These are phyloP conservation scores for Apotomis capreana DNA, from an alignment of 2,888 invertebrate species.

Conservation along the genomic window DNA sequence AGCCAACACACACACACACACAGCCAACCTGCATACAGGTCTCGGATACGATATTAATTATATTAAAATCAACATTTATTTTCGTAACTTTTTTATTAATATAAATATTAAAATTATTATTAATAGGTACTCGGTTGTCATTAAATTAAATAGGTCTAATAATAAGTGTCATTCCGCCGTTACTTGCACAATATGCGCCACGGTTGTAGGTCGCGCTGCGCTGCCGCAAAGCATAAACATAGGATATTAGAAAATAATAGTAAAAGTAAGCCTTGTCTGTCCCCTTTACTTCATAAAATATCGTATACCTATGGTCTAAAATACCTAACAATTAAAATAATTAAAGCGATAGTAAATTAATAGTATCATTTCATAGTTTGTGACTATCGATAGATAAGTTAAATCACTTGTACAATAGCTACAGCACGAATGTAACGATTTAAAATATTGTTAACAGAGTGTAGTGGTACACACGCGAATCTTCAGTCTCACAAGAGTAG, in stretches of 20 bases:
- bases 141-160: constrained; percentile 73
- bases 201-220: constrained; percentile 9
- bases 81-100: constrained; percentile 80
- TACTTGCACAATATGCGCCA: constrained; percentile 15
- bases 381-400: constrained; percentile 24
- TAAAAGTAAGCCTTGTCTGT: constrained; percentile 21
- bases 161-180: constrained; percentile 39
- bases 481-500: neutral
- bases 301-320: constrained; percentile 14
- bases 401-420: neutral
- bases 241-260: constrained; percentile 13
- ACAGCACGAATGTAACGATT: neutral
- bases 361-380: constrained; percentile 21
- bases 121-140: constrained; percentile 82
- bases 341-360: constrained; percentile 21
- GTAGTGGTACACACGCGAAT: neutral
- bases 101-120: constrained; percentile 83
- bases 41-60: constrained; percentile 40
- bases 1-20: too few species aligned
- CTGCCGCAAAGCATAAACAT: constrained; percentile 19
- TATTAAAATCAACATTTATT: constrained; percentile 64
- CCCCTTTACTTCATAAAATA: constrained; percentile 3
- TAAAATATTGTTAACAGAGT: neutral
- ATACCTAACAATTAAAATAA: constrained; percentile 13
- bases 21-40: too few species aligned